Evolutionary conservation across 2,113 vertebrate genomes (phyloP).

Genomic region (Erinaceus europaeus): DNA sequence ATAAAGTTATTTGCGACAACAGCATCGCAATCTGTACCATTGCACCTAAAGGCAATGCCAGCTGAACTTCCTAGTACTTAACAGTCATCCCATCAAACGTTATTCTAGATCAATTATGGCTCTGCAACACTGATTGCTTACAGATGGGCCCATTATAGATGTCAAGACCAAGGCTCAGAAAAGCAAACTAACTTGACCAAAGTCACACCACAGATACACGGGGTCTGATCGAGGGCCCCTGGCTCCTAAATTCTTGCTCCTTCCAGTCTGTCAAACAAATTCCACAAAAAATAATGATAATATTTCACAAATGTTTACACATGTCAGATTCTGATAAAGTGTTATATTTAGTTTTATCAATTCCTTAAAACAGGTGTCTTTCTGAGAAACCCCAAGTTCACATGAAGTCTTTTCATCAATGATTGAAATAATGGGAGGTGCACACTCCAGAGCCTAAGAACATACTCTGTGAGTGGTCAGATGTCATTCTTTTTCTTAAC

Average conservation of each 20-base stretch:
- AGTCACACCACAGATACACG: neutral
- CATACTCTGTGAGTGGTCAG: neutral
- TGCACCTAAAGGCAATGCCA: neutral
- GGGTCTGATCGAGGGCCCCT: neutral
- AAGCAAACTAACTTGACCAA: neutral
- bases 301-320: no score
- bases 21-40: neutral
- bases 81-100: neutral
- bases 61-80: slow-evolving; percentile 14
- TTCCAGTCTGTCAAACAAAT: neutral
- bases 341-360: neutral
- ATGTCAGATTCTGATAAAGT: no score
- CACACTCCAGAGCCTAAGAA: neutral
- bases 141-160: neutral
- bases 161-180: neutral
- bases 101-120: no score
- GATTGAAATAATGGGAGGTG: neutral
- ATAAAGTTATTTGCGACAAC: slow-evolving; percentile 21
- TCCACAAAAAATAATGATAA: neutral
- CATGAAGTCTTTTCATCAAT: neutral
- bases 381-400: neutral
- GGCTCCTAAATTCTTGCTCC: neutral
- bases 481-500: neutral
- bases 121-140: neutral
- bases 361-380: slow-evolving; percentile 12